A percentile compares a stretch with the other conserved stretches of the same genome.
These are phyloP conservation scores for Sebastolobus alascanus DNA, from an alignment of 2,797 vertebrate genomes.

Conservation along the genomic window DNA sequence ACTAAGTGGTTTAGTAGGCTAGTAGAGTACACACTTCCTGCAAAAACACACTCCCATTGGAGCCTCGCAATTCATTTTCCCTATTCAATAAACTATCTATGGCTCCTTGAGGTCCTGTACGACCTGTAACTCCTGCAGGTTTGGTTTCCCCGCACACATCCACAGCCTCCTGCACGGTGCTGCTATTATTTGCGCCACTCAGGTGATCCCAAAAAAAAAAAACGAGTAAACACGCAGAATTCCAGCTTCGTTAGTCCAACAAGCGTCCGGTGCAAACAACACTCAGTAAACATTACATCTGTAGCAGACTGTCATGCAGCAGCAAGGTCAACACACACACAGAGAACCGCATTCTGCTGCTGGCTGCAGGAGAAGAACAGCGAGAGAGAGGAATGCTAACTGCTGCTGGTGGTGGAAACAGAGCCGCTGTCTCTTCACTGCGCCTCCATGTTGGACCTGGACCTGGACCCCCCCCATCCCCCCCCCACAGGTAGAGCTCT, in stretches of 20 bases:
- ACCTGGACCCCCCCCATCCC: too few species aligned
- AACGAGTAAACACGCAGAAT: not conserved
- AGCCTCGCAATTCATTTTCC: not conserved
- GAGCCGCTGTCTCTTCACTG: not conserved
- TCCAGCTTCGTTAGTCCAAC: rapidly evolving
- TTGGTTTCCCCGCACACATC: not conserved
- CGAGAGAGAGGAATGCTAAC: constrained; percentile 26
- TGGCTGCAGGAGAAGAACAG: constrained; percentile 11
- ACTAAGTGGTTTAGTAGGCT: constrained; percentile 51
- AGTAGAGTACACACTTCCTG: constrained; percentile 55
- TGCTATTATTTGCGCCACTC: constrained; percentile 28
- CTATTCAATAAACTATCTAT: not conserved
- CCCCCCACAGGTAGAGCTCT: too few species aligned
- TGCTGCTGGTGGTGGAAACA: not conserved
- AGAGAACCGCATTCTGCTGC: constrained; percentile 7
- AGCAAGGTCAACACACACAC: constrained; percentile 20
- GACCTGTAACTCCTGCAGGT: not conserved
- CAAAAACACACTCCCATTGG: not conserved
- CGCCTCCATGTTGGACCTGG: not conserved
- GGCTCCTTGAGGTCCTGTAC: not conserved
- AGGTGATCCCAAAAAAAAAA: not conserved
- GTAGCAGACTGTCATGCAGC: not conserved
- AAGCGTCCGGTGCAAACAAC: not conserved
- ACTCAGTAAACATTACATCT: rapidly evolving
- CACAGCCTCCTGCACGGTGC: constrained; percentile 2